Percentiles rank a stretch among this genome's conserved stretches.
These are phyloP conservation scores for Phorcus lineatus DNA, from an alignment of 2,888 invertebrate species.

Conservation along the genomic window DNA sequence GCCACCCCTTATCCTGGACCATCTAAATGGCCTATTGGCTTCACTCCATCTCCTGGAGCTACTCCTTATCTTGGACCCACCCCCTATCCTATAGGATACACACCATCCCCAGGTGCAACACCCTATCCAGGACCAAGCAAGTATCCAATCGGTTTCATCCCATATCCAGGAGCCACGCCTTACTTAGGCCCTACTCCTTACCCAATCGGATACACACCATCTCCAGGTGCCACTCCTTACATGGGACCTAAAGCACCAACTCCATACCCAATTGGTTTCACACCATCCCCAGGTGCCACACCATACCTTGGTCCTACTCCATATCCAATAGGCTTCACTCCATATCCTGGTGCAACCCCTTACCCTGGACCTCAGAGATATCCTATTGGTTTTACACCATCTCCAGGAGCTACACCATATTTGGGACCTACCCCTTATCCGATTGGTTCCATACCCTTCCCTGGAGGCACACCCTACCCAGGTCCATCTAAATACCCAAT, in stretches of 20 bases:
- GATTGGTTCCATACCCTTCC: neutral
- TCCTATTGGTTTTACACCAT: conserved; percentile 25
- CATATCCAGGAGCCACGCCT: neutral
- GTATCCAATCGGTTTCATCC: neutral
- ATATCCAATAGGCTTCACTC: neutral
- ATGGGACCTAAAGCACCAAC: conserved; percentile 34
- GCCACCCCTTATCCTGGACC: conserved; percentile 2
- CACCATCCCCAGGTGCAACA: conserved; percentile 14
- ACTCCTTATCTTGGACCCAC: conserved; percentile 37
- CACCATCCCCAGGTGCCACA: conserved; percentile 11
- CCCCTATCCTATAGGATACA: conserved; percentile 28
- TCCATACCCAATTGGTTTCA: conserved; percentile 4
- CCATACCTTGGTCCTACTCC: conserved; percentile 17
- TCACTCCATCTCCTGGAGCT: conserved; percentile 22
- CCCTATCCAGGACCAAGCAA: conserved; percentile 30
- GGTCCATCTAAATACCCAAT: conserved; percentile 33
- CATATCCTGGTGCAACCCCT: conserved; percentile 24
- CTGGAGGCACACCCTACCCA: conserved; percentile 33
- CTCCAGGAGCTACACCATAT: conserved; percentile 12
- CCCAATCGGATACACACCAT: conserved; percentile 18
- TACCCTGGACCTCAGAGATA: conserved; percentile 38
- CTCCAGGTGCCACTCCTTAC: conserved; percentile 33
- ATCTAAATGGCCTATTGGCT: neutral
- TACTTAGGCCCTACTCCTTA: conserved; percentile 9
- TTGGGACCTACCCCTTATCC: conserved; percentile 11